These are phyloP conservation scores for Cephus runcator DNA, from an alignment of 2,888 invertebrate genomes.

Conservation along the genomic window DNA sequence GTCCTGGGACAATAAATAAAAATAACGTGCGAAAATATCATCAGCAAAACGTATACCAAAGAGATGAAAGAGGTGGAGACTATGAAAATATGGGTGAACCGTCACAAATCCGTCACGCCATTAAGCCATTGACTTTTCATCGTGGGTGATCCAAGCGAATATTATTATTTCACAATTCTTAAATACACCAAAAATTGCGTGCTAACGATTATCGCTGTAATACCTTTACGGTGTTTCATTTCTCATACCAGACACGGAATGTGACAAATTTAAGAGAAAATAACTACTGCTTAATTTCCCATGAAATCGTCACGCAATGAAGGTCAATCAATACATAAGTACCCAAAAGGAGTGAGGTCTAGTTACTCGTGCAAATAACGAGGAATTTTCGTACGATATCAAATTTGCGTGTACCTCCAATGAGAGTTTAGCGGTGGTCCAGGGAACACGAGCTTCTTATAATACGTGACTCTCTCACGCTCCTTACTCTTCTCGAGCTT, in stretches of 20 bases:
- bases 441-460: constrained; percentile 9
- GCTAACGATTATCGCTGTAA: background rate
- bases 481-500: background rate
- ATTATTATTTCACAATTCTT: background rate
- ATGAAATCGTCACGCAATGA: background rate
- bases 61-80: constrained; percentile 19
- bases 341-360: constrained; percentile 5
- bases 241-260: background rate
- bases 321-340: background rate
- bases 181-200: background rate
- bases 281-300: background rate
- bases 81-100: constrained; percentile 18
- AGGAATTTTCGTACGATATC: constrained; percentile 2
- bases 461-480: constrained; percentile 3
- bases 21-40: constrained; percentile 20
- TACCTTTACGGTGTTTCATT: background rate
- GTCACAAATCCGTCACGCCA: constrained; percentile 17
- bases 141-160: constrained; percentile 15
- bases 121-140: constrained; percentile 15
- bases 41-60: constrained; percentile 11
- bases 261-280: background rate
- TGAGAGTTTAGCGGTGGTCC: background rate
- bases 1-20: constrained; percentile 21
- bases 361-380: constrained; percentile 11
- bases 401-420: background rate